phyloP scores from a whole-genome alignment of 2,113 vertebrate genomes.

The Ptilonorhynchus violaceus region DNA sequence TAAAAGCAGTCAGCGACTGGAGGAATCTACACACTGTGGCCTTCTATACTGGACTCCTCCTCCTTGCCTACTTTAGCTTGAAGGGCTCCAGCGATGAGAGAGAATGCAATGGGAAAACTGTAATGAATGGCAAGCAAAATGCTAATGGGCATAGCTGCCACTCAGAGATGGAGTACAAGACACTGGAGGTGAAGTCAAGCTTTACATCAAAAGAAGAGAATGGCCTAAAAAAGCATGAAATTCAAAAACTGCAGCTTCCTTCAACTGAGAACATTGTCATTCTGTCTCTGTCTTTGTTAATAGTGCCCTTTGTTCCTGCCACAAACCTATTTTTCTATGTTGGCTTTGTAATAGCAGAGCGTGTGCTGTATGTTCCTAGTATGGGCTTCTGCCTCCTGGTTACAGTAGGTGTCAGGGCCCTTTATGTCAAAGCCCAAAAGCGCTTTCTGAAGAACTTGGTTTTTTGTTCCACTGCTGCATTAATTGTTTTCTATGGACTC shows the following conservation, averaged over 20 bases:
- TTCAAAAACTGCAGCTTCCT: slow-evolving; percentile 82
- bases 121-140: slow-evolving; percentile 88
- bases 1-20: slow-evolving; percentile 85
- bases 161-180: slow-evolving; percentile 76
- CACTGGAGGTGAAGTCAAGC: slow-evolving; percentile 71
- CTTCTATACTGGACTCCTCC: slow-evolving; percentile 85
- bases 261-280: slow-evolving; percentile 89
- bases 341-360: slow-evolving; percentile 97
- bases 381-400: slow-evolving; percentile 98
- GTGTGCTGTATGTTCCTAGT: slow-evolving; percentile 98
- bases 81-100: slow-evolving; percentile 67
- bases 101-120: slow-evolving; percentile 83
- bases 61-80: slow-evolving; percentile 83
- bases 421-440: slow-evolving; percentile 84
- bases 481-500: slow-evolving; percentile 89
- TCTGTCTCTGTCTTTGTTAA: slow-evolving; percentile 90
- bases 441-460: slow-evolving; percentile 83
- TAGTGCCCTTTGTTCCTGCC: slow-evolving; percentile 93
- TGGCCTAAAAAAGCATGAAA: slow-evolving; percentile 79
- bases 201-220: slow-evolving; percentile 81
- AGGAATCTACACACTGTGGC: slow-evolving; percentile 87
- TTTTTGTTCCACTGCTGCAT: slow-evolving; percentile 82
- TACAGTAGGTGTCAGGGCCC: slow-evolving; percentile 87
- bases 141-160: slow-evolving; percentile 90
- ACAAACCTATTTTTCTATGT: slow-evolving; percentile 99